Evolutionary conservation across 2,888 invertebrate species (phyloP).

Genomic region (Nephrotoma flavescens): DNA sequence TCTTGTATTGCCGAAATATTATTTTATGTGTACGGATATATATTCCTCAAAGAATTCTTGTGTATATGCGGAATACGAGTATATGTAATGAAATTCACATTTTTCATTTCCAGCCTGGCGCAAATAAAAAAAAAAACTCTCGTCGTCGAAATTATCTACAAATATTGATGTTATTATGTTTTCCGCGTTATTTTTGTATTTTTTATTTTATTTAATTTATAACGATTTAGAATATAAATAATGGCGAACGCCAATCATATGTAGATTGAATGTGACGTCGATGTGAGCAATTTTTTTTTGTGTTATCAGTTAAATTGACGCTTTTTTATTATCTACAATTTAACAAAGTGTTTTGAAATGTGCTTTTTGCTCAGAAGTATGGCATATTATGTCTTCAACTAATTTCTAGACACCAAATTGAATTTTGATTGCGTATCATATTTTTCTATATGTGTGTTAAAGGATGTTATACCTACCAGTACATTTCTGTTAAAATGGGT

Average conservation of each 20-base stretch:
- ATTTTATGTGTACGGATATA: neutral
- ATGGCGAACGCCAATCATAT: neutral
- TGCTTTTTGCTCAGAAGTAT: neutral
- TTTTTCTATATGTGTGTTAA: neutral
- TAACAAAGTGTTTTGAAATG: neutral
- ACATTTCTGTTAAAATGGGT: neutral
- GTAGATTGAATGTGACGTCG: neutral
- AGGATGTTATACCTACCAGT: neutral
- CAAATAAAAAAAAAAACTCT: neutral
- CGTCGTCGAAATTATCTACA: neutral
- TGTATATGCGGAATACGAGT: neutral
- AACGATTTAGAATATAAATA: neutral
- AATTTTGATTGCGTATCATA: neutral
- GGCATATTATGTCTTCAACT: neutral
- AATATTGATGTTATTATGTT: neutral
- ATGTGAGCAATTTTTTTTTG: neutral
- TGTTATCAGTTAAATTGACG: neutral
- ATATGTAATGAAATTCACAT: neutral
- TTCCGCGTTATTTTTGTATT: neutral
- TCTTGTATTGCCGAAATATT: neutral
- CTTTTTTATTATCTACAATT: neutral
- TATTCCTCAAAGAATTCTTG: neutral
- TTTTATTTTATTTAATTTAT: neutral
- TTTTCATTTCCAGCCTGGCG: neutral
- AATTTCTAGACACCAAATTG: neutral